Base-by-base conservation (phyloP, 2,113 vertebrate genomes). In the Podarcis muralis region DNA sequence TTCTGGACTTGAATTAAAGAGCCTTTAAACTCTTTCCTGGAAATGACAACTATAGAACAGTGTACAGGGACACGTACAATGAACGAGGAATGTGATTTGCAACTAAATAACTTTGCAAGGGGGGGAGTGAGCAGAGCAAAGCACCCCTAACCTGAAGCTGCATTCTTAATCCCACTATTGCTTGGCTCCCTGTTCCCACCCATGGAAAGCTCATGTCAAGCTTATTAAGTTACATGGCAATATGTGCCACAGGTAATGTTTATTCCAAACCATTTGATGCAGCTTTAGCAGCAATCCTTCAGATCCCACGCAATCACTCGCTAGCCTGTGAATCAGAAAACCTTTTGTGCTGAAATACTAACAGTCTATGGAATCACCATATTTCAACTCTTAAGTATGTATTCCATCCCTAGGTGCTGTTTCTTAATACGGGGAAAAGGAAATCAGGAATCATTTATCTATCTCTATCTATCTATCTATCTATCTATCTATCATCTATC, bases 201-300 rank as follows among this genome's bases (percentile, higher is more conserved):
- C 75, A 65, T 40, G 72, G 81, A 93, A 94, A 89, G 40, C 69
- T 93, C 25, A 77, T 88, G 69, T 79, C 83, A 93, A 88, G 16
- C 74, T 93, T 88, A 94, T 93, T 89, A 92, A 71, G 85, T 93
- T 86, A 84, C 74, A 53, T 0, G 8, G n/a, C 59, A 0, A 62
- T 81, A 78, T 75, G 89, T 94, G 79, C 85, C 69, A 90, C 30
- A 78, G 53, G 84, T 92, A 86, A 90, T 94, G 88, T 90, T 95
- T 90, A 90, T 94, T 90, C 84, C 89, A 69, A 92, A 80, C 7
- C 0, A 72, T 90, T 92, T 91, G 81, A 79, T 85, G 87, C 62
- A 83, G 15, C 40, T 94, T 81, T 93, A 90, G 71, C 43, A n/a
- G 65, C 82, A 88, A 16, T 81, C 89, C 23, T 89, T 90, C 5